Base-by-base conservation (phyloP, 2,113 vertebrate genomes). In the Cepphus grylle region DNA sequence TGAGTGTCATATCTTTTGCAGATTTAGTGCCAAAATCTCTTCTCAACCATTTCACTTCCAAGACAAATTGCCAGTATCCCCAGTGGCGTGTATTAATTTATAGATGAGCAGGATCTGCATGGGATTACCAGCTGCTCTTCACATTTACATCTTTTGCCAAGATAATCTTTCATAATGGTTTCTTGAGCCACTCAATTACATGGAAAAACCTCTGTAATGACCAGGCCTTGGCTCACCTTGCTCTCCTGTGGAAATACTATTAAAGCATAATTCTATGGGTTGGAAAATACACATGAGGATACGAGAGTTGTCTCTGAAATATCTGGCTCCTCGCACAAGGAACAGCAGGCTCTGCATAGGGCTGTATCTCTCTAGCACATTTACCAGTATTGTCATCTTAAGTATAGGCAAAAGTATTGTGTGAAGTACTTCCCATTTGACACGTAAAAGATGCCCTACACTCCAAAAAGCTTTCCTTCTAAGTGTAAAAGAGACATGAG, bases 61-160 rank as follows among this genome's bases (percentile, higher is more conserved):
- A 94, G 82, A 94, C 13, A 86, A 95, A 90, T 36, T 86, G 59
- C 73, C 82, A 79, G 76, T 55, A 95, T 94, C n/a, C 86, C 80
- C 69, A 92, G 49, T 67, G 88, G 65, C 3, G 3, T 26, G 38
- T 56, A 81, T 49, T 88, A 94, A 91, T 89, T 94, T 92, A 96
- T 56, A 95, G 96, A 92, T 21, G 77, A 92, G 38, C 18, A 53
- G 69, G 56, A 81, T 95, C 65, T 93, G 94, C 72, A 81, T 43
- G 36, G 47, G 61, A 95, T 97, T 96, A 95, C 83, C 96, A 92
- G 94, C 83, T 96, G 96, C 65, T 96, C 83, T 94, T 97, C 95
- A 72, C 59, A 94, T 95, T 93, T 79, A 91, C 40, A 91, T 84
- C 61, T 82, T 81, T 92, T 91, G 94, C 88, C 95, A 97, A 94